A percentile compares a stretch with the other conserved stretches of the same genome.
Conservation (phyloP, 2,888 invertebrate genomes). For the Isotomurus palustris region DNA sequence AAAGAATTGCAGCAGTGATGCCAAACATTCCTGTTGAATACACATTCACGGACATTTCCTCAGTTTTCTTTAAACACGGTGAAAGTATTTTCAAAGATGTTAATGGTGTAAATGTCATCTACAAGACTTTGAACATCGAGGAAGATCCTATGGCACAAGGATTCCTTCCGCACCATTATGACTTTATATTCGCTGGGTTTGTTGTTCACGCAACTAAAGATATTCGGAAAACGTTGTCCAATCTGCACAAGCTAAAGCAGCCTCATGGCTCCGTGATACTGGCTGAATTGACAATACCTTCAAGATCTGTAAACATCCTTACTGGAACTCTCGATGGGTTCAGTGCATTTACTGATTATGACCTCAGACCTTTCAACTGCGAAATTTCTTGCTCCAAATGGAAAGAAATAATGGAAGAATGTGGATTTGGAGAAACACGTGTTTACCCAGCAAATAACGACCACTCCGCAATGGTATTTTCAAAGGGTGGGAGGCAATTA, state of each 20-base stretch:
- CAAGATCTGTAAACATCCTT: conserved; percentile 15
- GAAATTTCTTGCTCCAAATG: neutral
- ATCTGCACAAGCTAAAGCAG: conserved; percentile 12
- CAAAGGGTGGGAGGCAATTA: no score
- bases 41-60: conserved; percentile 19
- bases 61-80: conserved; percentile 9
- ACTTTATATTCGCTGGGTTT: conserved; percentile 11
- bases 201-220: conserved; percentile 22
- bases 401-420: neutral
- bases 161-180: conserved; percentile 17
- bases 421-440: no score
- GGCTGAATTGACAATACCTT: conserved; percentile 11
- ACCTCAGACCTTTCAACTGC: conserved; percentile 10
- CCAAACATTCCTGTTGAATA: conserved; percentile 5
- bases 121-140: conserved; percentile 26
- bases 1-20: neutral
- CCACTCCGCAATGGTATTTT: no score
- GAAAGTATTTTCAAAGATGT: conserved; percentile 13
- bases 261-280: conserved; percentile 15
- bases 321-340: conserved; percentile 20
- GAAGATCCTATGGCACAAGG: conserved; percentile 26
- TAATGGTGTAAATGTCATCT: neutral
- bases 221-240: conserved; percentile 8
- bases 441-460: no score
- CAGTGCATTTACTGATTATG: conserved; percentile 25